phyloP scores from a whole-genome alignment of 1,140 invertebrate genomes.

The Aleiodes sp. region DNA sequence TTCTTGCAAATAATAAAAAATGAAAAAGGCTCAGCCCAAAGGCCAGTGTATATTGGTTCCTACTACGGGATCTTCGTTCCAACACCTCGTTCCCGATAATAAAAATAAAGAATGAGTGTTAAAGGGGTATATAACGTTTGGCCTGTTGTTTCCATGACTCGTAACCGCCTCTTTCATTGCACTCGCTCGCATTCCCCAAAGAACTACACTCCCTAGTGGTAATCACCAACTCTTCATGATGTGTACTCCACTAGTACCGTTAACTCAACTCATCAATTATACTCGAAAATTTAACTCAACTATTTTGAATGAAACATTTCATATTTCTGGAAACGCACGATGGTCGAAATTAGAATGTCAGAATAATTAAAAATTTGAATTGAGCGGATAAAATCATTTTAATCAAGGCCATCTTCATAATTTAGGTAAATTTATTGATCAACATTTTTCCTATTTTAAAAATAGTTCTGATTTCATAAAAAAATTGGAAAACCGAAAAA shows the following conservation, averaged over 20 bases:
- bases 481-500: too few species aligned
- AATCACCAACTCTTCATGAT: background rate
- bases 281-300: background rate
- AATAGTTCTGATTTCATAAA: too few species aligned
- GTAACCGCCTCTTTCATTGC: conserved; percentile 30
- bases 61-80: background rate
- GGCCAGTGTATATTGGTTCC: conserved; percentile 1
- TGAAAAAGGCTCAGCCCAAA: background rate
- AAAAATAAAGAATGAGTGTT: conserved; percentile 9
- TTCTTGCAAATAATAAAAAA: conserved; percentile 6
- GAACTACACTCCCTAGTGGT: background rate
- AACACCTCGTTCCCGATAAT: conserved; percentile 20
- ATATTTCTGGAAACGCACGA: too few species aligned
- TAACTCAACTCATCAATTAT: background rate
- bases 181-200: conserved; percentile 10
- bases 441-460: too few species aligned
- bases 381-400: too few species aligned
- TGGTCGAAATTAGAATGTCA: too few species aligned
- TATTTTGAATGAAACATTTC: too few species aligned
- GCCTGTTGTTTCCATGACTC: background rate
- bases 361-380: too few species aligned
- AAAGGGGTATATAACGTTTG: conserved; percentile 14
- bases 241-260: background rate
- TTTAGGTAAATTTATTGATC: too few species aligned
- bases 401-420: too few species aligned